A percentile compares a stretch with the other conserved stretches of the same genome.
These are phyloP conservation scores for Rhinichthys osculus DNA, from an alignment of 2,797 vertebrate genomes.

Conservation along the genomic window DNA sequence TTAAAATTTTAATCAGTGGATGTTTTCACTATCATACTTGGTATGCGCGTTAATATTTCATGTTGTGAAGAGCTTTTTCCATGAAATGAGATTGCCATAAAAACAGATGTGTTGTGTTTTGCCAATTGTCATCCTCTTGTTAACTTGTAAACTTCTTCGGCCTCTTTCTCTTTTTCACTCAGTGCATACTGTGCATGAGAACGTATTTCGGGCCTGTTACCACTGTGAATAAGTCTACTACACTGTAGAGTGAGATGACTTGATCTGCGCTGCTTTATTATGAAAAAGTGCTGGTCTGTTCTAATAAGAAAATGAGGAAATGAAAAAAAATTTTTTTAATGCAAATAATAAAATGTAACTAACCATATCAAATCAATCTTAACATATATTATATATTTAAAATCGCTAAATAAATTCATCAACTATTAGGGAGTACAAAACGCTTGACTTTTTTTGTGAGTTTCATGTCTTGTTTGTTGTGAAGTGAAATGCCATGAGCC, in stretches of 20 bases:
- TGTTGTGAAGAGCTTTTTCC: background rate
- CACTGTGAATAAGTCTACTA: background rate
- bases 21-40: background rate
- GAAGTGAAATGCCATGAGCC: background rate
- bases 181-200: background rate
- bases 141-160: background rate
- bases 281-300: background rate
- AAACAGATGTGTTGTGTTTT: background rate
- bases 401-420: background rate
- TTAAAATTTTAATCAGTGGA: slow-evolving; percentile 5
- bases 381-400: background rate
- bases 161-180: background rate
- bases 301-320: background rate
- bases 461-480: background rate
- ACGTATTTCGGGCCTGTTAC: background rate
- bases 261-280: background rate
- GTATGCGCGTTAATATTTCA: background rate
- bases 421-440: background rate
- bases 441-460: background rate
- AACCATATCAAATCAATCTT: background rate
- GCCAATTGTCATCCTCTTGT: background rate
- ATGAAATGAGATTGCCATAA: background rate
- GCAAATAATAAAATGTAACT: background rate
- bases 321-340: background rate
- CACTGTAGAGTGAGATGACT: background rate